Evolutionary conservation across 2,113 vertebrate genomes (phyloP).

Genomic region (Tachysurus fulvidraco): DNA sequence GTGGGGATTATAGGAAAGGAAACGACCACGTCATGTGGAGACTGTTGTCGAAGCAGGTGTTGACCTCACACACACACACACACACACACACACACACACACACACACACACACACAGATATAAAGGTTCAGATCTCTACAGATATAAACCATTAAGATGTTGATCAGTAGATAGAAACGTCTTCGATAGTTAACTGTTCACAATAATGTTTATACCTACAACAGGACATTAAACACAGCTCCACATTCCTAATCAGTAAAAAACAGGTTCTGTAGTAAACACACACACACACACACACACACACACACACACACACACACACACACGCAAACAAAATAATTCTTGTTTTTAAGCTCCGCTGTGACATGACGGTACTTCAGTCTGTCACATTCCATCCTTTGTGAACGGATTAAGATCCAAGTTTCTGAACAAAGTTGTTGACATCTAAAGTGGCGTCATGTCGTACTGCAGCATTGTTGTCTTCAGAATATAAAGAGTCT

Average conservation of each 20-base stretch:
- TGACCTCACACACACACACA: no score
- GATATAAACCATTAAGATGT: not conserved
- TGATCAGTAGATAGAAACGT: not conserved
- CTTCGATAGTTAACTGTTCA: not conserved
- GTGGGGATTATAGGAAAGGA: not conserved
- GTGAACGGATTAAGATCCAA: not conserved
- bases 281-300: no score
- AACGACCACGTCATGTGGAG: not conserved
- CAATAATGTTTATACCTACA: not conserved
- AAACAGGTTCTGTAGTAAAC: not conserved
- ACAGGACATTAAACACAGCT: not conserved
- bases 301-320: conserved; percentile 8
- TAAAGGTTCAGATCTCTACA: not conserved
- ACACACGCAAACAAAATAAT: not conserved
- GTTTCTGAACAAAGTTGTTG: not conserved
- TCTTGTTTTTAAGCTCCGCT: no score
- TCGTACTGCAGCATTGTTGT: not conserved
- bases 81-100: no score
- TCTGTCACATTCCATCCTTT: not conserved
- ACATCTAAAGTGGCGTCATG: not conserved
- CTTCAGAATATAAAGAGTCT: not conserved
- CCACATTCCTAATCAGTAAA: not conserved
- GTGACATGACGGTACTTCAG: not conserved
- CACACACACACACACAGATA: no score
- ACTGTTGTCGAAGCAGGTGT: not conserved